phyloP scores from a whole-genome alignment of 2,797 vertebrate species.

The Poecilia wingei region DNA sequence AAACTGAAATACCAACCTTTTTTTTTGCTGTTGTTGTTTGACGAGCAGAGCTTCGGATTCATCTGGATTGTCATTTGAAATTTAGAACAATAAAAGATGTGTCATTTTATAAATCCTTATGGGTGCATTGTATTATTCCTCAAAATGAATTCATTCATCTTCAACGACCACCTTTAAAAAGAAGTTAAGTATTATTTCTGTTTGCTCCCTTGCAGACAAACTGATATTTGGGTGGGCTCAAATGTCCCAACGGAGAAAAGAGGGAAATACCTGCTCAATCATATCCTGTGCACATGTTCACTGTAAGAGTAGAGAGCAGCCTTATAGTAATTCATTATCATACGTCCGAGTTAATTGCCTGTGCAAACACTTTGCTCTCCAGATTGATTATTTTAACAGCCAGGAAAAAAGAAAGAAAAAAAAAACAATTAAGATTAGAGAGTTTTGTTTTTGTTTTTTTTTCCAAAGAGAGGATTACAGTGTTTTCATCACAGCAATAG shows the following conservation, averaged over 20 bases:
- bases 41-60: too few relatives aligned
- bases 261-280: neutral
- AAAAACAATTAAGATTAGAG: slow-evolving; percentile 30
- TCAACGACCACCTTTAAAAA: neutral
- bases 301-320: slow-evolving; percentile 48
- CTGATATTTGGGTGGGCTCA: neutral
- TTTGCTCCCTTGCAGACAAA: neutral
- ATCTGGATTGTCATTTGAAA: too few relatives aligned
- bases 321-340: slow-evolving; percentile 69
- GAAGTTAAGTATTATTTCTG: neutral
- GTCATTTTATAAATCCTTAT: neutral
- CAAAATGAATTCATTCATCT: neutral
- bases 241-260: neutral
- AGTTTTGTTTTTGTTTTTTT: slow-evolving; percentile 14
- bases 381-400: slow-evolving; percentile 60
- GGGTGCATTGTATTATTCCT: neutral
- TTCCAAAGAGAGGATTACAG: slow-evolving; percentile 31
- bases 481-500: slow-evolving; percentile 9
- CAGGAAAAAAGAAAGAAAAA: slow-evolving; percentile 36
- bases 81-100: too few relatives aligned
- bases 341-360: slow-evolving; percentile 69
- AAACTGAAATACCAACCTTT: too few relatives aligned
- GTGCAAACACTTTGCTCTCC: slow-evolving; percentile 63
- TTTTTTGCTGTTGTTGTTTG: too few relatives aligned
- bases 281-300: slow-evolving; percentile 27